These are phyloP conservation scores for Acanthosepion pharaonis DNA, from an alignment of 2,888 invertebrate genomes.

Conservation along the genomic window DNA sequence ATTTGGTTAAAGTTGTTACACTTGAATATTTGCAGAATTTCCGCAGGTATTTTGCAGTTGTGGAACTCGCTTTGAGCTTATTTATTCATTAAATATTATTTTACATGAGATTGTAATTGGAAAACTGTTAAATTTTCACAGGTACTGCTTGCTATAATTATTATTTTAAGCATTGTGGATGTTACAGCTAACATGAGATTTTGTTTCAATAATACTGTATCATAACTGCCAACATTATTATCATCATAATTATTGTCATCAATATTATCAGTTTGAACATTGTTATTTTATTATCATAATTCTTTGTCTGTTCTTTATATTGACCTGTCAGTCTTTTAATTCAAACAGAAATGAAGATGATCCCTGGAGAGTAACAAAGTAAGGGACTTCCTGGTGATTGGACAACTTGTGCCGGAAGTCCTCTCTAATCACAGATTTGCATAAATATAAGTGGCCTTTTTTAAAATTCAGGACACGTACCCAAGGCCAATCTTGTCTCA, in stretches of 20 bases:
- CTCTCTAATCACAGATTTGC: constrained; percentile 18
- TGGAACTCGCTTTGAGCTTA: no score
- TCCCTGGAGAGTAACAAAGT: neutral
- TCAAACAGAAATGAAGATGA: constrained; percentile 11
- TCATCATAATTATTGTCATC: neutral
- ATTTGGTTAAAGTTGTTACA: no score
- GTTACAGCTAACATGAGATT: no score
- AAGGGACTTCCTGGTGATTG: neutral
- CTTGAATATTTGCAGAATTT: no score
- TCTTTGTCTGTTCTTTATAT: neutral
- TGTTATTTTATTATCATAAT: constrained; percentile 11
- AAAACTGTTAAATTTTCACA: no score
- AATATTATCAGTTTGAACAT: neutral
- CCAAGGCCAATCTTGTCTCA: neutral
- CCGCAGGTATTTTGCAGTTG: no score
- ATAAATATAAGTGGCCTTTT: constrained; percentile 13
- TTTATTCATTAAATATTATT: no score
- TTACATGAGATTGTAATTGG: no score
- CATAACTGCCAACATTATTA: neutral
- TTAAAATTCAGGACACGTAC: constrained; percentile 33
- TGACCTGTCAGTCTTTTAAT: constrained; percentile 4
- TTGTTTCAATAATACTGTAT: no score
- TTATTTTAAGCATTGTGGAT: no score
- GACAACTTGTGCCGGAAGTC: neutral
- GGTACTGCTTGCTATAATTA: no score